Conservation (phyloP, 92 coral and sea anemone species). For the Scolanthus callimorphus region DNA sequence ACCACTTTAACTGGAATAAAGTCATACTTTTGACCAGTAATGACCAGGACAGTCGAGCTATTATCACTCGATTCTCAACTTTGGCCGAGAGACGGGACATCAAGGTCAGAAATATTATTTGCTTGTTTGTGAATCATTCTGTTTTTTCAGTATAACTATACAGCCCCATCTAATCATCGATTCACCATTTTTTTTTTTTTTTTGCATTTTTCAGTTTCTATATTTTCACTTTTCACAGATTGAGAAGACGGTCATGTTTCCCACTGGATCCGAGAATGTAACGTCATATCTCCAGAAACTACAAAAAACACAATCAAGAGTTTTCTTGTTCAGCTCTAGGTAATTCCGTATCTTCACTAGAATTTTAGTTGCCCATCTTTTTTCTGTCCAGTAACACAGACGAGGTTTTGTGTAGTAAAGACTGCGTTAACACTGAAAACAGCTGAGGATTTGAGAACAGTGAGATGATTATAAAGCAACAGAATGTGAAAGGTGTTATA, state of each 20-base stretch:
- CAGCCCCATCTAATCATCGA: background rate
- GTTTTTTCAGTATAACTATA: too few relatives aligned
- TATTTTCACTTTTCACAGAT: constrained; percentile 56
- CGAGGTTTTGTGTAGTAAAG: too few relatives aligned
- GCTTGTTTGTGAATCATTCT: too few relatives aligned
- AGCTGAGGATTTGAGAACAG: too few relatives aligned
- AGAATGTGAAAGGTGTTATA: too few relatives aligned
- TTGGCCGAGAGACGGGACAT: constrained; percentile 57
- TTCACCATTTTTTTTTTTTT: background rate
- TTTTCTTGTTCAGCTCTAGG: constrained; percentile 90
- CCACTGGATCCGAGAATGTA: constrained; percentile 67
- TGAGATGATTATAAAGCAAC: too few relatives aligned
- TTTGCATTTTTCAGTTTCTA: too few relatives aligned
- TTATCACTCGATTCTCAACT: constrained; percentile 76
- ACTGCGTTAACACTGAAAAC: too few relatives aligned
- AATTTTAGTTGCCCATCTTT: too few relatives aligned
- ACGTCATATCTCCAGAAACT: constrained; percentile 68
- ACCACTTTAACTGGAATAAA: constrained; percentile 67
- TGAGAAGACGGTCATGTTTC: constrained; percentile 86
- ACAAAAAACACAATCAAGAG: constrained; percentile 81
- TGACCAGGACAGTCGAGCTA: constrained; percentile 91
- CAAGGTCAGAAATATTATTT: too few relatives aligned
- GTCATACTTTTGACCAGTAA: constrained; percentile 83
- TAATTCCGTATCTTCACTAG: too few relatives aligned
- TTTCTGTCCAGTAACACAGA: too few relatives aligned